Conservation (phyloP, 1,140 invertebrate genomes). For the Heliconius melpomene region DNA sequence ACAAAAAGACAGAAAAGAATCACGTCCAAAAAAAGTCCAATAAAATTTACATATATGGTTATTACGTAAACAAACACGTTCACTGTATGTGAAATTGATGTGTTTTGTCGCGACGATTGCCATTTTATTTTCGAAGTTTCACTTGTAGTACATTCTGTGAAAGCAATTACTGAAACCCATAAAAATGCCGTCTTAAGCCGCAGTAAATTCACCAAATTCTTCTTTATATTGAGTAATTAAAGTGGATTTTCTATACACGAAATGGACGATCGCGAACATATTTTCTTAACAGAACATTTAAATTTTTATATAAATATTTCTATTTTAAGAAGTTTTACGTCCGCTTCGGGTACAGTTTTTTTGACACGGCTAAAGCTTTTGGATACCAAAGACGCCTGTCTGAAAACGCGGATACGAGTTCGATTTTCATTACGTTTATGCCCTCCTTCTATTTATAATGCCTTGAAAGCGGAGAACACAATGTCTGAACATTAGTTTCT, state of each 20-base stretch:
- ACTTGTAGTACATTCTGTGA: constrained; percentile 32
- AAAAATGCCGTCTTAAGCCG: constrained; percentile 32
- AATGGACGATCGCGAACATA: constrained; percentile 7
- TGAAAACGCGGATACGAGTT: no score
- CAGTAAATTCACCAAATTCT: constrained; percentile 33
- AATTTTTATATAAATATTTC: neutral
- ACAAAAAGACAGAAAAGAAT: neutral
- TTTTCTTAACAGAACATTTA: neutral
- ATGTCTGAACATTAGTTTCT: no score
- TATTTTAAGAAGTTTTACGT: no score
- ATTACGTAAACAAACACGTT: neutral
- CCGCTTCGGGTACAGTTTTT: no score
- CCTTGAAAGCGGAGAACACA: no score
- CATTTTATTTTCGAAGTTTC: constrained; percentile 28
- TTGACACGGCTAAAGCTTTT: no score
- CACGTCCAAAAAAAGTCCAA: neutral
- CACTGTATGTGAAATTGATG: constrained; percentile 20
- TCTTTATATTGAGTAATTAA: constrained; percentile 36
- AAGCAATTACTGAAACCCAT: constrained; percentile 28
- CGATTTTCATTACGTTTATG: no score
- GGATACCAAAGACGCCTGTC: no score
- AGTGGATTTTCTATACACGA: constrained; percentile 27
- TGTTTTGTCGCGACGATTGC: constrained; percentile 20
- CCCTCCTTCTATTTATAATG: no score
- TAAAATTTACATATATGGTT: neutral